phyloP scores from a whole-genome alignment of 2,797 vertebrate species.

The Sphenopsis melanotis region DNA sequence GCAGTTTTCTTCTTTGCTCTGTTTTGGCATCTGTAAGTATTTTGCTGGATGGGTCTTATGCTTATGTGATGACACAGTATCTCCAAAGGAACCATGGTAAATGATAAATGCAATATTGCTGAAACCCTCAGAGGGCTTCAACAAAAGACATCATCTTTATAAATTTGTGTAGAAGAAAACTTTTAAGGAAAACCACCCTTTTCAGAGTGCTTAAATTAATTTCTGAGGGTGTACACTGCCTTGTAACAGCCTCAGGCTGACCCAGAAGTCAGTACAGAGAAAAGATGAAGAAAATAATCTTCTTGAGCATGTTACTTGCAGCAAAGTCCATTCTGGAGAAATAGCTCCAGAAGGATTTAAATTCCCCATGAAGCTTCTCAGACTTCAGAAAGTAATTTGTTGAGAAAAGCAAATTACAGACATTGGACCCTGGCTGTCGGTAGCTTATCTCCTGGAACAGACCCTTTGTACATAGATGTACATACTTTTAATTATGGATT shows the following conservation, averaged over 20 bases:
- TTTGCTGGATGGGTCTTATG: neutral
- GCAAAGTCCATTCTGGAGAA: neutral
- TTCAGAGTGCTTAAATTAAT: neutral
- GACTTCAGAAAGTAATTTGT: neutral
- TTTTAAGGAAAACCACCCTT: neutral
- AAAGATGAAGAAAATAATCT: neutral
- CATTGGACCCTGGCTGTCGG: neutral
- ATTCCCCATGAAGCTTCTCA: neutral
- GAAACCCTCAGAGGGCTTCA: neutral
- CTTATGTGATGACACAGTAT: neutral
- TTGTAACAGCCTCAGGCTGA: neutral
- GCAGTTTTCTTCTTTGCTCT: neutral
- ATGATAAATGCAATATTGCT: neutral
- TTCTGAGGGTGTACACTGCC: neutral
- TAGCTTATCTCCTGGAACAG: neutral
- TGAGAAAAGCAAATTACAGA: neutral
- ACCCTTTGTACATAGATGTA: neutral
- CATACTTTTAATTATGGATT: neutral
- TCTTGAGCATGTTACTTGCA: neutral
- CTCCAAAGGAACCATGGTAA: neutral
- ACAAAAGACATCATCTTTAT: neutral
- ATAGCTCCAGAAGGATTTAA: neutral
- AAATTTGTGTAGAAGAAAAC: neutral
- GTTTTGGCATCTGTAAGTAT: neutral
- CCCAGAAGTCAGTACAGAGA: neutral